Evolutionary conservation across 2,888 invertebrate species (phyloP).

Genomic region (Conomelus anceps): DNA sequence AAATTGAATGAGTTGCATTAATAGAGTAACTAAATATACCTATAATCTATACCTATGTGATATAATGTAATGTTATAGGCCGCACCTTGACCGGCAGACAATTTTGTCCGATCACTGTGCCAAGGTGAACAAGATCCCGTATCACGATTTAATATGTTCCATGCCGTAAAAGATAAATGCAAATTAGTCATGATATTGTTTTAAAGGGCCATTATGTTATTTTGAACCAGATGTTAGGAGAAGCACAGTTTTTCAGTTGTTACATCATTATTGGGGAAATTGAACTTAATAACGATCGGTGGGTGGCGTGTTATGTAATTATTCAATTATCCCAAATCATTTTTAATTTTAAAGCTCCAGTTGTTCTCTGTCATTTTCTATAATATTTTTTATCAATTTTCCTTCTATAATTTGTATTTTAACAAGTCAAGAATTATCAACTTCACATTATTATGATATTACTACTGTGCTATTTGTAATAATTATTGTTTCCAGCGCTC

Average conservation of each 20-base stretch:
- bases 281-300: background rate
- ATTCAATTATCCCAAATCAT: too few relatives aligned
- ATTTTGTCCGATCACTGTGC: background rate
- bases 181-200: background rate
- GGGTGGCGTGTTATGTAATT: too few relatives aligned
- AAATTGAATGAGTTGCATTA: background rate
- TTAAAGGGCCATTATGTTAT: background rate
- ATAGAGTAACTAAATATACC: too few relatives aligned
- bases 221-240: background rate
- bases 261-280: background rate
- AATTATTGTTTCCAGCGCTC: too few relatives aligned
- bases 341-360: too few relatives aligned
- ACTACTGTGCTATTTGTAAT: too few relatives aligned
- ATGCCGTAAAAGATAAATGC: background rate
- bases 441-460: too few relatives aligned
- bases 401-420: too few relatives aligned
- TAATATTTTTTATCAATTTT: too few relatives aligned
- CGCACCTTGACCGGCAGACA: background rate
- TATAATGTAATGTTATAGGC: background rate
- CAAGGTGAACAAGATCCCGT: background rate
- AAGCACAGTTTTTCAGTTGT: background rate
- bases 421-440: too few relatives aligned
- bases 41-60: background rate
- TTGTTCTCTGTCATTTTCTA: too few relatives aligned
- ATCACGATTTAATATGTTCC: background rate